Evolutionary conservation across 2,113 vertebrate species (phyloP).

Genomic region (Rhinichthys klamathensis): DNA sequence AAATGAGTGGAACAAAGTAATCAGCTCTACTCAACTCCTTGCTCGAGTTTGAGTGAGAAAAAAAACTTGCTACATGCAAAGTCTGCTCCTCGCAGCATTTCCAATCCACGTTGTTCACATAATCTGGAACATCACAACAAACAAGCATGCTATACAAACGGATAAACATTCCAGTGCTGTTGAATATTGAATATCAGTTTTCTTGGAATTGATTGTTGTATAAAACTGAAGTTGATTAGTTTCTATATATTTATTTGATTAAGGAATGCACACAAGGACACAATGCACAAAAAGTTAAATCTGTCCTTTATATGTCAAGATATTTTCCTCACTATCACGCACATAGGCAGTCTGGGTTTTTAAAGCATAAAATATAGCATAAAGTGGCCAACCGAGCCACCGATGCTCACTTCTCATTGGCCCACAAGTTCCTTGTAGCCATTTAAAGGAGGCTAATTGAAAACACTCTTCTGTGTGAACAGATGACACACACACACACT

Average conservation of each 20-base stretch:
- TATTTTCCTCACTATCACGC: conserved; percentile 2
- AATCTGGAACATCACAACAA: background rate
- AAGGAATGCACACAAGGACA: background rate
- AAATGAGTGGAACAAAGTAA: background rate
- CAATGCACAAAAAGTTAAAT: background rate
- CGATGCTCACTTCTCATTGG: conserved; percentile 6
- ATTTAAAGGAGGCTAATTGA: conserved; percentile 54
- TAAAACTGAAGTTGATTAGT: background rate
- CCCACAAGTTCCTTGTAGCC: conserved; percentile 26
- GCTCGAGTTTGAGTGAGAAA: too few relatives aligned
- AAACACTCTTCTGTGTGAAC: conserved; percentile 46
- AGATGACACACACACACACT: conserved; percentile 46
- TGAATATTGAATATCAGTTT: too few relatives aligned
- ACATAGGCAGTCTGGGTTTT: conserved; percentile 23
- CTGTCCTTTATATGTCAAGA: background rate
- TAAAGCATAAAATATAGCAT: conserved; percentile 13
- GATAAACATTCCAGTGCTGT: too few relatives aligned
- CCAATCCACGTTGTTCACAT: background rate
- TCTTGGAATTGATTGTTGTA: too few relatives aligned
- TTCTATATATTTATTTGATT: background rate
- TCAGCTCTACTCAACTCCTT: background rate
- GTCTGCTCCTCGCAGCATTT: too few relatives aligned
- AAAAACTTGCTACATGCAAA: background rate
- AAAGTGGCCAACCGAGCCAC: conserved; percentile 4
- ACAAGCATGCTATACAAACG: background rate